These are phyloP conservation scores for Cyclura pinguis DNA, from an alignment of 2,797 vertebrate genomes.

Conservation along the genomic window DNA sequence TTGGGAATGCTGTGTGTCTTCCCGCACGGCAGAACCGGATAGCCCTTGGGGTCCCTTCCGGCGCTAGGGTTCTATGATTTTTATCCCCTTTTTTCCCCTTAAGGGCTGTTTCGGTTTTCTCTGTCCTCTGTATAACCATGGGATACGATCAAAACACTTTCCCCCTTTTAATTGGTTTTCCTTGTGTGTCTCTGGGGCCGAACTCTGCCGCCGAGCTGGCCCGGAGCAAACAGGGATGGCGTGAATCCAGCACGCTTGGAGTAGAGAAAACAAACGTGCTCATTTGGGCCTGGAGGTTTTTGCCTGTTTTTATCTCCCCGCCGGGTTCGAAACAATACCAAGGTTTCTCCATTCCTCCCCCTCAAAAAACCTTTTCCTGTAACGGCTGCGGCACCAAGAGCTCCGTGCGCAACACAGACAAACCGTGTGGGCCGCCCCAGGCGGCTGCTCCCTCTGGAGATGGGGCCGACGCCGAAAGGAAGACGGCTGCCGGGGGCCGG, in stretches of 20 bases:
- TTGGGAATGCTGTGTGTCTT: too few relatives aligned
- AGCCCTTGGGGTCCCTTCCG: too few relatives aligned
- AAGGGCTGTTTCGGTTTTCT: too few relatives aligned
- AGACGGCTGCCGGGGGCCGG: not conserved
- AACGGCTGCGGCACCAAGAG: not conserved
- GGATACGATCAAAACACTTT: not conserved
- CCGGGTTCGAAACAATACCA: not conserved
- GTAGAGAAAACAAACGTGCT: not conserved
- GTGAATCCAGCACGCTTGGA: too few relatives aligned
- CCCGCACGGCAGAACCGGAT: too few relatives aligned
- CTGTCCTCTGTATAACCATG: not conserved
- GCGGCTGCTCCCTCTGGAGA: not conserved
- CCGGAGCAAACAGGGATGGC: not conserved
- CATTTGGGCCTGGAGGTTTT: not conserved
- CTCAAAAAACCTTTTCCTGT: not conserved
- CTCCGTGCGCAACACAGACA: too few relatives aligned
- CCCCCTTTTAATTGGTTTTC: not conserved
- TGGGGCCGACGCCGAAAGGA: not conserved
- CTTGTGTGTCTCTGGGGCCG: too few relatives aligned
- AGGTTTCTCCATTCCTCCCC: not conserved
- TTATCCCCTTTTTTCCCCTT: too few relatives aligned
- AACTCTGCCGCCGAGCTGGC: not conserved
- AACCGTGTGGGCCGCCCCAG: not conserved
- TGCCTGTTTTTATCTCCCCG: not conserved
- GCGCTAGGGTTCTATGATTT: too few relatives aligned